Conservation (phyloP, 2,113 vertebrate species). For the Eublepharis macularius region DNA sequence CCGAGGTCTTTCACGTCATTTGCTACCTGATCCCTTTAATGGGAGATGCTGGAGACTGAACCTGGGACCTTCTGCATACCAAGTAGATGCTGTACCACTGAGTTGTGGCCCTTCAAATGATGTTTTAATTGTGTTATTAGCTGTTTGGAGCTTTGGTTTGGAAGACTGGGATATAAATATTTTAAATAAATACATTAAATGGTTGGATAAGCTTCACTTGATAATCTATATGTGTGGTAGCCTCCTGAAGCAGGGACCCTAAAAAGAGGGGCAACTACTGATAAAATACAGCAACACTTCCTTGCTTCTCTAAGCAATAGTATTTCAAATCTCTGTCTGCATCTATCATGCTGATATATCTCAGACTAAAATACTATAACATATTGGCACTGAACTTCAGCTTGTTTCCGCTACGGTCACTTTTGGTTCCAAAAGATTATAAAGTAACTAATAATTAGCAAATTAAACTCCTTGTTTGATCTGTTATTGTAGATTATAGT, state of each 20-base stretch:
- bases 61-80: too few relatives aligned
- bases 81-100: too few relatives aligned
- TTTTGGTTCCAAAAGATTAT: not conserved
- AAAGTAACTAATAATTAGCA: not conserved
- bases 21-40: too few relatives aligned
- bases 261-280: not conserved
- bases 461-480: slow-evolving; percentile 1
- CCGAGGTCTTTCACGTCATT: too few relatives aligned
- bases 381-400: not conserved
- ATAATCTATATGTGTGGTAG: not conserved
- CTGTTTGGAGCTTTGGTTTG: too few relatives aligned
- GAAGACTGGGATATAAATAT: too few relatives aligned
- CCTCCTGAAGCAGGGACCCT: not conserved
- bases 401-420: not conserved
- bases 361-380: not conserved
- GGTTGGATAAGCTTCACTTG: not conserved
- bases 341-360: not conserved
- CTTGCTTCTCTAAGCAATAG: not conserved
- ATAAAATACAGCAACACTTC: not conserved
- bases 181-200: too few relatives aligned
- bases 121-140: too few relatives aligned
- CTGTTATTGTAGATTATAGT: not conserved
- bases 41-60: too few relatives aligned
- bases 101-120: too few relatives aligned
- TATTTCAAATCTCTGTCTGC: not conserved